A percentile compares a stretch with the other conserved stretches of the same genome.
Conservation (phyloP, 2,888 invertebrate genomes). For the Macrosiphum euphorbiae region DNA sequence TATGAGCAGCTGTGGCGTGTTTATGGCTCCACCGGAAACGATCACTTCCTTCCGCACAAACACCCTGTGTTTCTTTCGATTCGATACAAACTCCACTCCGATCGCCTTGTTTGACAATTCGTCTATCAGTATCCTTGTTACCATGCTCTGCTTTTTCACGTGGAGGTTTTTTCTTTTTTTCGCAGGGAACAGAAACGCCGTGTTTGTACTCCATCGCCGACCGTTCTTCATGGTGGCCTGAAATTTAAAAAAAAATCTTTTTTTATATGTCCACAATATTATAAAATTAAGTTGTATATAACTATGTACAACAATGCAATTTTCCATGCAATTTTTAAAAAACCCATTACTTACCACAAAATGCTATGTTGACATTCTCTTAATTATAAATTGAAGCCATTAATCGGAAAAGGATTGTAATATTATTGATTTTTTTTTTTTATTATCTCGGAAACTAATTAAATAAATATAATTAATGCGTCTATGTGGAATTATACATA, state of each 20-base stretch:
- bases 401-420: not conserved
- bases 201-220: slow-evolving; percentile 77
- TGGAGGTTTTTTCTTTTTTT: slow-evolving; percentile 76
- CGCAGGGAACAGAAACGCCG: slow-evolving; percentile 77
- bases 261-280: not conserved
- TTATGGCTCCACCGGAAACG: slow-evolving; percentile 81
- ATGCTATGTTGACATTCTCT: not conserved
- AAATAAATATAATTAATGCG: no score
- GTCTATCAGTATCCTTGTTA: slow-evolving; percentile 76
- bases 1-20: slow-evolving; percentile 84
- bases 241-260: not conserved
- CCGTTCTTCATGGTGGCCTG: slow-evolving; percentile 77
- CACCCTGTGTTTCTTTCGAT: slow-evolving; percentile 73
- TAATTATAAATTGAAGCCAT: not conserved
- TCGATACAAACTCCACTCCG: slow-evolving; percentile 76
- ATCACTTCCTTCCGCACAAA: slow-evolving; percentile 81
- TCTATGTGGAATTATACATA: no score
- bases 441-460: no score
- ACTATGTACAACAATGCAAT: no score
- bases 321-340: no score
- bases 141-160: slow-evolving; percentile 75
- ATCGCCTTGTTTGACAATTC: slow-evolving; percentile 73
- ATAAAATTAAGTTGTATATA: not conserved
- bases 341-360: not conserved
- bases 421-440: no score